Percentiles rank a stretch among this genome's conserved stretches.
Evolutionary conservation across 2,888 invertebrate genomes (phyloP).

Genomic region (Netelia fuscicornis): DNA sequence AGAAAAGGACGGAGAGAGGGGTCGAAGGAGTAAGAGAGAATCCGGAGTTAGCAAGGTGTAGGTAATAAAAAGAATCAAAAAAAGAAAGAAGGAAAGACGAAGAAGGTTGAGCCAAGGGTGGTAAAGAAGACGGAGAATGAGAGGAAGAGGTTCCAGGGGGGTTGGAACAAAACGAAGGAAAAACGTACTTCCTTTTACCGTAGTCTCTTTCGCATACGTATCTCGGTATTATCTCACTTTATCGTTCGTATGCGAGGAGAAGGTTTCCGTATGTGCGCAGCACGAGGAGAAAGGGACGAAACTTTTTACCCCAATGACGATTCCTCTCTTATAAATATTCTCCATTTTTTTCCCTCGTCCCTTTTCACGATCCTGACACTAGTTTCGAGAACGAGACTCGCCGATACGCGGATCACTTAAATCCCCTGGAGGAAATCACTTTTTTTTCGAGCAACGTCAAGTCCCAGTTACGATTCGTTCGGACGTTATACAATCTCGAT

Average conservation of each 20-base stretch:
- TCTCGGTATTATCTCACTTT: constrained; percentile 67
- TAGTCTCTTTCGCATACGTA: constrained; percentile 66
- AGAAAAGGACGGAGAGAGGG: background rate
- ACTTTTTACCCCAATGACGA: constrained; percentile 49
- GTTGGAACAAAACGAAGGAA: constrained; percentile 33
- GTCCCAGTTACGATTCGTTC: background rate
- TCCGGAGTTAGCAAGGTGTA: background rate
- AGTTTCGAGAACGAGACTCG: constrained; percentile 46
- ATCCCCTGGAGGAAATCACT: background rate
- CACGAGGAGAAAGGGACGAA: constrained; percentile 6
- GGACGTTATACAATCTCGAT: background rate
- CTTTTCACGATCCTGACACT: constrained; percentile 20
- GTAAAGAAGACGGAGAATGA: constrained; percentile 27
- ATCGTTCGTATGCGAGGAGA: constrained; percentile 66
- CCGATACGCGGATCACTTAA: constrained; percentile 15
- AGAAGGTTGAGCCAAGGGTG: constrained; percentile 41
- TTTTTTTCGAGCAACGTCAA: background rate
- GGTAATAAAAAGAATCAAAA: constrained; percentile 18
- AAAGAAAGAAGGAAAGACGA: constrained; percentile 14
- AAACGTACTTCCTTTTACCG: constrained; percentile 57
- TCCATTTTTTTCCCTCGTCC: constrained; percentile 29
- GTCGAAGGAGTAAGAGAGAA: constrained; percentile 27
- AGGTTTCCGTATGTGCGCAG: constrained; percentile 55
- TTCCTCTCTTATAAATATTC: constrained; percentile 44
- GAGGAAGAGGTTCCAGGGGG: constrained; percentile 1